A percentile compares a stretch with the other conserved stretches of the same genome.
These are phyloP conservation scores for Orthosia incerta DNA, from an alignment of 2,888 invertebrate species.

Conservation along the genomic window DNA sequence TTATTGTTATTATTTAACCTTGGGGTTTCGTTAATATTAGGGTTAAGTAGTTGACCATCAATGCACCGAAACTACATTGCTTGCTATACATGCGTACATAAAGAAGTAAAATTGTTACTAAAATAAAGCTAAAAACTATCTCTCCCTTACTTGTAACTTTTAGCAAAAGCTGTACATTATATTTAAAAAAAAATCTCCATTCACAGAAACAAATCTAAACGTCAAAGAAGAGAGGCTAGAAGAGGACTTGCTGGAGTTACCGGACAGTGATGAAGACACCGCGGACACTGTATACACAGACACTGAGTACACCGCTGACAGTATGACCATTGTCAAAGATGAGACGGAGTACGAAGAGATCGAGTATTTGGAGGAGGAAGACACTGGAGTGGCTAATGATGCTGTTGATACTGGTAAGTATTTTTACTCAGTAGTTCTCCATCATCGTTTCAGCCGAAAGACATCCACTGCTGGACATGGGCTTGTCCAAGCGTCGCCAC, in stretches of 20 bases:
- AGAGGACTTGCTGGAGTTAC: neutral
- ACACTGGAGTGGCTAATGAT: slow-evolving; percentile 16
- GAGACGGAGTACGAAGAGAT: slow-evolving; percentile 66
- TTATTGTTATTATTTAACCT: too few species aligned
- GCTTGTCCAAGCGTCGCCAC: too few species aligned
- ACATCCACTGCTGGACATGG: too few species aligned
- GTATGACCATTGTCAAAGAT: slow-evolving; percentile 7
- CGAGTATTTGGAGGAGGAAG: slow-evolving; percentile 72
- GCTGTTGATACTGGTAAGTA: slow-evolving; percentile 44
- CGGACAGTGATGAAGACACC: neutral
- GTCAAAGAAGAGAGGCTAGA: slow-evolving; percentile 29
- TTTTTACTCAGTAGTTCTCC: neutral
- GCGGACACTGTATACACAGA: slow-evolving; percentile 6
- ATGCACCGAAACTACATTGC: too few species aligned
- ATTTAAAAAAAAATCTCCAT: neutral
- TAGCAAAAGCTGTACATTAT: too few species aligned
- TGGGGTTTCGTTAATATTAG: too few species aligned
- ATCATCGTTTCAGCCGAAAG: too few species aligned
- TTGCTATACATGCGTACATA: too few species aligned
- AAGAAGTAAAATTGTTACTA: too few species aligned
- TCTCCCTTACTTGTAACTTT: too few species aligned
- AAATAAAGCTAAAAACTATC: too few species aligned
- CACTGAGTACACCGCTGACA: slow-evolving; percentile 16
- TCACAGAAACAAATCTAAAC: neutral
- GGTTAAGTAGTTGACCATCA: too few species aligned